Conservation (phyloP, 2,113 vertebrate genomes). For the Anthoscopus minutus region DNA sequence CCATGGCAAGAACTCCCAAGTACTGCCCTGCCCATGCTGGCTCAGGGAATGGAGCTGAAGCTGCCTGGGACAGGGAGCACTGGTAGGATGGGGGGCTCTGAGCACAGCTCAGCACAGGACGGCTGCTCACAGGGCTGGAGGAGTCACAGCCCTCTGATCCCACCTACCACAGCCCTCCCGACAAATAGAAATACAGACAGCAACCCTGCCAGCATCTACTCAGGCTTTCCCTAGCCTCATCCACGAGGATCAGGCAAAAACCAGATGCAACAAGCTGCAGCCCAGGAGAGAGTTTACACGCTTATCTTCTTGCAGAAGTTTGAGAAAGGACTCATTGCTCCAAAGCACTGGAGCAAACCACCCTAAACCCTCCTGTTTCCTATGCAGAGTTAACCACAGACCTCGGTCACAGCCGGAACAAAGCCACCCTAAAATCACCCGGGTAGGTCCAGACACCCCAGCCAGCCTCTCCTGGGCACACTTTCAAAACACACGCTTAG, state of each 20-base stretch:
- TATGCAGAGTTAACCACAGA: rapidly evolving
- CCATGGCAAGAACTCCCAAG: neutral
- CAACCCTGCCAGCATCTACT: neutral
- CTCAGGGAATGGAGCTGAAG: neutral
- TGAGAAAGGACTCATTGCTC: neutral
- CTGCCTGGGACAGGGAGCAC: neutral
- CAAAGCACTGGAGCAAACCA: neutral
- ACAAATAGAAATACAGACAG: rapidly evolving
- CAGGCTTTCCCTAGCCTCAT: neutral
- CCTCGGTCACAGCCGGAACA: neutral
- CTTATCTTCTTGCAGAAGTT: neutral
- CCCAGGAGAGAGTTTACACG: neutral
- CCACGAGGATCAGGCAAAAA: rapidly evolving
- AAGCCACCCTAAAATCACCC: neutral
- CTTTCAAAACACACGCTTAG: neutral
- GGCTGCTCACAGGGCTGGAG: neutral
- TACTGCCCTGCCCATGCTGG: neutral
- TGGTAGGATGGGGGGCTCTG: neutral
- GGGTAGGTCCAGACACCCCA: rapidly evolving
- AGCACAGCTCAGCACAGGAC: neutral
- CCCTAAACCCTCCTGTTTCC: neutral
- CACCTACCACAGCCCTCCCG: neutral
- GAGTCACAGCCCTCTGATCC: neutral
- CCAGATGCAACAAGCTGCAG: neutral
- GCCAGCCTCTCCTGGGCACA: neutral